Base-by-base conservation (phyloP, 2,113 vertebrate genomes). In the Melospiza georgiana region DNA sequence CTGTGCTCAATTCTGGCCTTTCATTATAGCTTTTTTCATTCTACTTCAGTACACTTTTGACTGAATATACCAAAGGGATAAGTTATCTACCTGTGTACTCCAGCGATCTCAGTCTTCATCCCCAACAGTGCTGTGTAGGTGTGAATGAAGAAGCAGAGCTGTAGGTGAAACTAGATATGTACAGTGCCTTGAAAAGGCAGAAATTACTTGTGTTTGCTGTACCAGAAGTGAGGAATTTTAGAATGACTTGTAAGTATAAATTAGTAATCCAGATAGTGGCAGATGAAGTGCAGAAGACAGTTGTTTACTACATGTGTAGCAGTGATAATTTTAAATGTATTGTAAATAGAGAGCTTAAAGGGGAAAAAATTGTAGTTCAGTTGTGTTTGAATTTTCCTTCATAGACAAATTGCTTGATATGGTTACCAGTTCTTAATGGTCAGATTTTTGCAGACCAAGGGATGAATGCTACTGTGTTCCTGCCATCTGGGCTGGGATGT, bases 71-170 rank as follows among this genome's bases (percentile, higher is more conserved):
- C 23, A 28, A 33, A 72, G 23, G 22, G 10, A 0, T 66, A 66
- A 65, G 10, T 77, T 62, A 7, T 9, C 5, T 90, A 35, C 39
- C 15, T 8, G 69, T 74, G 8, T 74, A 23, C 19, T 87, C 28
- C 30, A 75, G 7, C 2, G 0, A 22, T 76, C 7, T 51, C 23
- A 41, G 20, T 77, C 23, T 76, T 0, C 0, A 10, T 55, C 3
- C 7, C 49, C 30, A 39, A 13, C 31, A 8, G 9, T 72, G 15
- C 35, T 35, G 6, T 58, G 28, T n/a, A 62, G 25, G 5, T 33
- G 59, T 10, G 8, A 84, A 20, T 37, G 57, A 73, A 90, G 58
- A 76, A 67, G 15, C 33, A 66, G n/a, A 61, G 27, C 6, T 76
- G 21, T 72, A 48, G 57, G 8, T 77, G 55, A 48, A 90, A 51